Evolutionary conservation across 2,888 invertebrate genomes (phyloP).

Genomic region (Eumacrocentrus americanus): DNA sequence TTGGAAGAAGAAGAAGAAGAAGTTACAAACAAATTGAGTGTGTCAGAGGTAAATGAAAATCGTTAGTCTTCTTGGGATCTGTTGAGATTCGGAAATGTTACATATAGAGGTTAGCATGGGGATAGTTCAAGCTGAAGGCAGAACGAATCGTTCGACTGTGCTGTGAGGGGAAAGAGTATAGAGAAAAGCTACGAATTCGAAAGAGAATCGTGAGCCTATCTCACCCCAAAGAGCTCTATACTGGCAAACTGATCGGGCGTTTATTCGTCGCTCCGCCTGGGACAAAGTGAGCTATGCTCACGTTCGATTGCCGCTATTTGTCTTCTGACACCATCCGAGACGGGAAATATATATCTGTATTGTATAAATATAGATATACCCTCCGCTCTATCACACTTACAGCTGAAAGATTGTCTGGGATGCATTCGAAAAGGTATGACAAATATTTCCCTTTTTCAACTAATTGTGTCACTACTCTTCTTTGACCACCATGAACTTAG

Average conservation of each 20-base stretch:
- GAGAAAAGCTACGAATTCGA: background rate
- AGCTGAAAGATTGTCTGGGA: background rate
- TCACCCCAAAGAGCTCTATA: background rate
- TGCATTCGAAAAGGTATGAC: background rate
- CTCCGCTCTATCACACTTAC: background rate
- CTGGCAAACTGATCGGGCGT: conserved; percentile 48
- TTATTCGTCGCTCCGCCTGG: conserved; percentile 48
- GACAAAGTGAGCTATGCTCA: conserved; percentile 53
- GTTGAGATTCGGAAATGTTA: background rate
- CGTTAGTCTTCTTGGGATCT: background rate
- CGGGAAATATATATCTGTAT: conserved; percentile 2
- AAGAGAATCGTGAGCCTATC: background rate
- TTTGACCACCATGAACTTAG: background rate
- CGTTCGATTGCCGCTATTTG: conserved; percentile 50
- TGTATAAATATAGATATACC: conserved; percentile 5
- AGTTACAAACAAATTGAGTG: background rate
- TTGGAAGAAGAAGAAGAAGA: no score
- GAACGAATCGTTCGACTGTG: background rate
- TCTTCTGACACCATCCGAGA: conserved; percentile 47
- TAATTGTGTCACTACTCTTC: background rate
- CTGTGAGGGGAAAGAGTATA: background rate
- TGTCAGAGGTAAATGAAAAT: background rate
- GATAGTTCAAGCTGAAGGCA: background rate
- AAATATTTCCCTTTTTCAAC: conserved; percentile 13
- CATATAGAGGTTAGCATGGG: no score